Evolutionary conservation across 1,140 invertebrate genomes (phyloP).

Genomic region (Rhyzopertha dominica): DNA sequence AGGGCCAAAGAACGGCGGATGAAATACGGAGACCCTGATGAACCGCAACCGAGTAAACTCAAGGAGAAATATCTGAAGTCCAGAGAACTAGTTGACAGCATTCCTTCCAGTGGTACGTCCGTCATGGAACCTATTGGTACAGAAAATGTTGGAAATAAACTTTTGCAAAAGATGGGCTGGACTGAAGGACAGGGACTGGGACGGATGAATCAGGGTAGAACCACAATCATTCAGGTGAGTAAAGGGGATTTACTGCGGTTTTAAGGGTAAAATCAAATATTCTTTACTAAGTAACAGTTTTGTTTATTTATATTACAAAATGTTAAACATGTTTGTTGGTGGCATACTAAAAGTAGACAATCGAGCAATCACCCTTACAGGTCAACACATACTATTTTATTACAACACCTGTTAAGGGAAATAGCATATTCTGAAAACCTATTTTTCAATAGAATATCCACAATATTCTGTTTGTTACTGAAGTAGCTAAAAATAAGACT

Average conservation of each 20-base stretch:
- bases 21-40: conserved; percentile 87
- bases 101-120: conserved; percentile 37
- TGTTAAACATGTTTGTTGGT: too few relatives aligned
- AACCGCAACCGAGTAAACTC: conserved; percentile 66
- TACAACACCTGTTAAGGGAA: too few relatives aligned
- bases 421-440: too few relatives aligned
- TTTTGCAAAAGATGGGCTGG: conserved; percentile 99
- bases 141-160: conserved; percentile 85
- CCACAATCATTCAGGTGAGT: conserved; percentile 79
- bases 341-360: too few relatives aligned
- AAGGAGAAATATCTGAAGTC: conserved; percentile 56
- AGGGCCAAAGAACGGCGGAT: conserved; percentile 90
- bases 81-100: conserved; percentile 36
- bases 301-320: too few relatives aligned
- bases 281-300: too few relatives aligned
- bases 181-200: conserved; percentile 92
- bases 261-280: too few relatives aligned
- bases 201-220: conserved; percentile 87
- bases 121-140: conserved; percentile 64
- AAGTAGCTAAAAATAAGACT: too few relatives aligned
- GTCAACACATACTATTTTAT: too few relatives aligned
- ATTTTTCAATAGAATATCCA: too few relatives aligned
- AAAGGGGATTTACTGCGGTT: neutral
- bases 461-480: too few relatives aligned
- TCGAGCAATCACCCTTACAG: too few relatives aligned